These are phyloP conservation scores for Gymnocephalus cernua DNA, from an alignment of 2,113 vertebrate genomes.

Conservation along the genomic window DNA sequence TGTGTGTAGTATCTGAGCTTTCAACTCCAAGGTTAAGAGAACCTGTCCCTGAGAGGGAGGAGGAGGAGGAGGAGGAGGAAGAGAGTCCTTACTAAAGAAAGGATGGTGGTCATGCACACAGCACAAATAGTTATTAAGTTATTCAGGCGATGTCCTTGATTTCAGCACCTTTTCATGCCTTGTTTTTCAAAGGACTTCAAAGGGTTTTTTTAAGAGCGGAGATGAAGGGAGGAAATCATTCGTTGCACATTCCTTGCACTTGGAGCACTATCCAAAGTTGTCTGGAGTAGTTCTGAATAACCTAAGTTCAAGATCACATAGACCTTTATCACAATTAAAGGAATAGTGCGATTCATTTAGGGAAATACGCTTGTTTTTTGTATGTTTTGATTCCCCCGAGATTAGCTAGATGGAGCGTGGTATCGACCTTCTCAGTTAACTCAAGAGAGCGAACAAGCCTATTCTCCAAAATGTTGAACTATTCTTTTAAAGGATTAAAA, in stretches of 20 bases:
- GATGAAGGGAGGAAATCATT: constrained; percentile 77
- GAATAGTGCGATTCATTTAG: not conserved
- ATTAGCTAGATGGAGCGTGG: not conserved
- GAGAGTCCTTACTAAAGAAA: constrained; percentile 55
- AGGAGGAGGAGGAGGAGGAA: constrained; percentile 51
- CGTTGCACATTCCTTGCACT: constrained; percentile 75
- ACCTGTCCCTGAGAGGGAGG: constrained; percentile 71
- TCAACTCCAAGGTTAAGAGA: constrained; percentile 72
- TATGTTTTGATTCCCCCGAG: not conserved
- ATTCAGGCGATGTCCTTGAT: constrained; percentile 77
- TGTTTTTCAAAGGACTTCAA: constrained; percentile 79
- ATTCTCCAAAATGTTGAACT: constrained; percentile 5
- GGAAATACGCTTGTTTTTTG: not conserved
- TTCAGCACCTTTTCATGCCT: constrained; percentile 71
- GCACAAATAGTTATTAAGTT: constrained; percentile 73
- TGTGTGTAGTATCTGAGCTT: constrained; percentile 59
- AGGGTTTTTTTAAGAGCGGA: constrained; percentile 65
- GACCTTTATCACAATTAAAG: constrained; percentile 26
- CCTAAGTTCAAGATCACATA: constrained; percentile 39
- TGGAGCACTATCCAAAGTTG: constrained; percentile 52
- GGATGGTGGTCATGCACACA: constrained; percentile 67
- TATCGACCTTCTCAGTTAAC: too few species aligned
- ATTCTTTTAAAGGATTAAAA: not conserved
- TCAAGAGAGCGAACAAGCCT: not conserved
- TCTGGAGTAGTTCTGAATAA: constrained; percentile 41